Evolutionary conservation across 2,113 vertebrate genomes (phyloP), one percentile per base, ranked within the genome.

Genomic region (Pogonocichla stellata): DNA sequence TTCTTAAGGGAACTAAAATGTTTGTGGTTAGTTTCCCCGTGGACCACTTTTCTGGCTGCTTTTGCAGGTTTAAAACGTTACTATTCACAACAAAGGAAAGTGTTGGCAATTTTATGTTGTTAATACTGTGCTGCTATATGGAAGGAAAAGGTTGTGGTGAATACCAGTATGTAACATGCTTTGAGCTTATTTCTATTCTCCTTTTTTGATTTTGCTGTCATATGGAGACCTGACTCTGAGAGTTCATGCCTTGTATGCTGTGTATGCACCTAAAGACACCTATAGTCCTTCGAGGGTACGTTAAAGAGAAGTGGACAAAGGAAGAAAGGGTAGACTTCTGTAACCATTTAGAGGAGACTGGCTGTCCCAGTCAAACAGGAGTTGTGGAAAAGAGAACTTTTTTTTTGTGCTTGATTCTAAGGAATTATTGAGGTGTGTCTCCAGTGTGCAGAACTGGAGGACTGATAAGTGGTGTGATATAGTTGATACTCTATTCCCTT

Each of bases 1-100:
- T 92, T 94, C 71, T 80, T 88, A 71, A 84, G 70, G 61, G 79
- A 96, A 73, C 80, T 89, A 79, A 97, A 97, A 73, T 53, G 8
- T 77, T 82, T 96, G 74, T 90, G 34, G 51, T 84, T 93, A 67
- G 47, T 51, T 31, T 58, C 25, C 42, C 19, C 34, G 43, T 50
- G 13, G 25, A 22, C 38, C 51, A 42, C 71, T 88, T 86, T 90
- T 72, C 82, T 92, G 33, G 20, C 58, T 89, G 53, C 67, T 92
- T 88, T 66, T 91, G 23, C 23, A 74, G 47, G 31, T 89, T 48
- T 90, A 90, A 83, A 90, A 47, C 34, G 7, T 45, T 93, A 8
- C 42, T 91, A 8, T 82, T 89, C 19, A 70, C 47, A 82, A 53
- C 48, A 83, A 81, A 38, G n/a, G 47, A 69, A 86, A 57, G 12